Evolutionary conservation across 2,888 invertebrate species (phyloP).

Genomic region (Bruchidius siliquastri): DNA sequence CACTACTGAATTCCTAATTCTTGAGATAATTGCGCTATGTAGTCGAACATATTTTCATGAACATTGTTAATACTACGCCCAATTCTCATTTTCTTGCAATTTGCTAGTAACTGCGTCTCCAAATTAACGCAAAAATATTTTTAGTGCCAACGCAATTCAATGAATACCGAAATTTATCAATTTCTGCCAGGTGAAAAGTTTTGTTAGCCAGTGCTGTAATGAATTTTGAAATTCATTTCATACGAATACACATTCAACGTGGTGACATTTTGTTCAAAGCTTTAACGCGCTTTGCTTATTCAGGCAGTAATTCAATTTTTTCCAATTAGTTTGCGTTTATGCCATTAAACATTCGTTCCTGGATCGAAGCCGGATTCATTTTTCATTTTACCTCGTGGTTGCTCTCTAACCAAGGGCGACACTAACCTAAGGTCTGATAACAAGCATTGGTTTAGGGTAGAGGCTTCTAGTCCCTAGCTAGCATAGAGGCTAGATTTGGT

Average conservation of each 20-base stretch:
- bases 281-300: background rate
- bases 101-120: too few relatives aligned
- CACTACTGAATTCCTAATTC: too few relatives aligned
- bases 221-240: background rate
- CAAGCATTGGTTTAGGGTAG: too few relatives aligned
- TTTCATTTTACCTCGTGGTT: background rate
- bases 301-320: background rate
- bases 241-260: background rate
- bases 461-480: too few relatives aligned
- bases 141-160: background rate
- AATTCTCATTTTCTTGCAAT: too few relatives aligned
- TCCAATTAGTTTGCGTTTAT: background rate
- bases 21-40: too few relatives aligned
- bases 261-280: background rate
- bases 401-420: too few relatives aligned
- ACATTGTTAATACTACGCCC: too few relatives aligned
- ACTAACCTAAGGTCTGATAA: too few relatives aligned
- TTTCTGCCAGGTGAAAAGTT: background rate
- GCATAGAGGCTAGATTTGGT: too few relatives aligned
- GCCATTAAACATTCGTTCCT: background rate
- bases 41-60: too few relatives aligned
- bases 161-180: background rate
- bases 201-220: background rate
- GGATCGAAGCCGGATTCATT: background rate
- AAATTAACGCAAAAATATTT: background rate